Evolutionary conservation across 2,113 vertebrate species (phyloP).

Genomic region (Eretmochelys imbricata): DNA sequence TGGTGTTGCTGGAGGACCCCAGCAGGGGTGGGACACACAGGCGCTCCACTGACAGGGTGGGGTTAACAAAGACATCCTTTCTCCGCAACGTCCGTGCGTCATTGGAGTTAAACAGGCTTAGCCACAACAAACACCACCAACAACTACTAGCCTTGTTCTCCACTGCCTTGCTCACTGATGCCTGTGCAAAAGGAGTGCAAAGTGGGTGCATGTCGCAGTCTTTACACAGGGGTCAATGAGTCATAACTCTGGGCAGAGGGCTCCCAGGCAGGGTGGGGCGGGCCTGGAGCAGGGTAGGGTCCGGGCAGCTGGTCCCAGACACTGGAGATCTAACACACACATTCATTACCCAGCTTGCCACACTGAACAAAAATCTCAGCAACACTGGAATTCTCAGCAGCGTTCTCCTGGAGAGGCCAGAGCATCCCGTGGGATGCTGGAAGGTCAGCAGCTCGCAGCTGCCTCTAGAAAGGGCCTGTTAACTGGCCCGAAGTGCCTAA

Average conservation of each 20-base stretch:
- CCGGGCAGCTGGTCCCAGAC: not conserved
- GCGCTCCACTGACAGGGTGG: not conserved
- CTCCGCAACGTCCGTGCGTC: not conserved
- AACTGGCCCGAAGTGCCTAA: slow-evolving; percentile 23
- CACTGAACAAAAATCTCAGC: slow-evolving; percentile 20
- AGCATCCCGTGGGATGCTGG: not conserved
- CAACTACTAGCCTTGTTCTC: not conserved
- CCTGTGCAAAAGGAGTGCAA: not conserved
- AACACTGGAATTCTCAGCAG: not conserved
- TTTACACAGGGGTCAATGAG: not conserved
- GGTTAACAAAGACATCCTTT: not conserved
- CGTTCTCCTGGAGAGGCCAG: not conserved
- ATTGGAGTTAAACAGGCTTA: not conserved
- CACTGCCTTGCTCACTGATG: not conserved
- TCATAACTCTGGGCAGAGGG: not conserved
- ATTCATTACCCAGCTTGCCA: slow-evolving; percentile 30
- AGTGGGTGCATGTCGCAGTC: not conserved
- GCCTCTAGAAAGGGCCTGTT: not conserved
- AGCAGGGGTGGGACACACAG: no score
- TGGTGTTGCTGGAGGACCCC: no score
- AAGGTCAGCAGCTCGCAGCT: not conserved
- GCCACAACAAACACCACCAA: not conserved
- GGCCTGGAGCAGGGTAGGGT: not conserved
- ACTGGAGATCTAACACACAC: not conserved
- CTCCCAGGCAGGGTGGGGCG: not conserved